These are phyloP conservation scores for Holacanthella duospinosa DNA, from an alignment of 2,888 invertebrate species.

Conservation along the genomic window DNA sequence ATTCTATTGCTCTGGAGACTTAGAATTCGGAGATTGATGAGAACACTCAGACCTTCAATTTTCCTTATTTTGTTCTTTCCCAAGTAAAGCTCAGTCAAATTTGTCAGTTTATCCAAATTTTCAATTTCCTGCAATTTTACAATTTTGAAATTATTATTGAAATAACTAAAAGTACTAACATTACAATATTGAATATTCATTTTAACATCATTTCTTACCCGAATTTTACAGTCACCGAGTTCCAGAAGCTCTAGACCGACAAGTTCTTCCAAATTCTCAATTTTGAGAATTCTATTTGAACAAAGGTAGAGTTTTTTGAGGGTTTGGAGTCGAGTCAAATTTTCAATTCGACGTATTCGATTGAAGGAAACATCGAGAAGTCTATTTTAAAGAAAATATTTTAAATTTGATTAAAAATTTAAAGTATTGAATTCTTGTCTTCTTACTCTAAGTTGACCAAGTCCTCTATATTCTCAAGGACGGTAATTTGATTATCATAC, in stretches of 20 bases:
- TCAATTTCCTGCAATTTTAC: constrained; percentile 60
- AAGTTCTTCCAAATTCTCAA: constrained; percentile 75
- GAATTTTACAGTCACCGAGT: constrained; percentile 85
- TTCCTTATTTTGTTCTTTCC: constrained; percentile 91
- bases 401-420: constrained; percentile 4
- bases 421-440: background rate
- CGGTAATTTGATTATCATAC: constrained; percentile 91
- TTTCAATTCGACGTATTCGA: constrained; percentile 74
- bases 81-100: constrained; percentile 67
- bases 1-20: constrained; percentile 87
- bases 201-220: constrained; percentile 47
- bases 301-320: constrained; percentile 76
- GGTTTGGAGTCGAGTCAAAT: constrained; percentile 61
- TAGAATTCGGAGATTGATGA: constrained; percentile 63
- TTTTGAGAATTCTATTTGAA: constrained; percentile 76
- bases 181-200: background rate
- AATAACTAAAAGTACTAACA: background rate
- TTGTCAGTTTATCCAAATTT: constrained; percentile 64
- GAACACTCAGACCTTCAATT: constrained; percentile 66
- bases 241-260: constrained; percentile 72
- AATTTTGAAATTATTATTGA: constrained; percentile 5
- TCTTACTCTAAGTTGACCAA: constrained; percentile 82
- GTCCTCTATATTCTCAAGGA: constrained; percentile 77
- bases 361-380: constrained; percentile 92
- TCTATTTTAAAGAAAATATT: constrained; percentile 46